phyloP scores from a whole-genome alignment of 2,113 vertebrate genomes.

The Prietella phreatophila region DNA sequence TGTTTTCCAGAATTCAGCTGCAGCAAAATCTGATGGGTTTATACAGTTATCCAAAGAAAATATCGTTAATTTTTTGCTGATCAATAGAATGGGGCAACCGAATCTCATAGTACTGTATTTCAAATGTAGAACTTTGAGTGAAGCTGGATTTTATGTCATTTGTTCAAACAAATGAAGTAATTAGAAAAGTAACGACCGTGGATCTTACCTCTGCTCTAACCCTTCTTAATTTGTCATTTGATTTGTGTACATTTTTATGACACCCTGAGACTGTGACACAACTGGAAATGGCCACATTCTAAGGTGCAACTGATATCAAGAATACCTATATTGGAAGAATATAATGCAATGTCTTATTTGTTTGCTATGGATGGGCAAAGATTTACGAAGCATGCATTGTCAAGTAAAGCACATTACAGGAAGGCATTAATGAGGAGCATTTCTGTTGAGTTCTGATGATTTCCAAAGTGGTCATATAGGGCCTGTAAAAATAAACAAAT shows the following conservation, averaged over 20 bases:
- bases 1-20: background rate
- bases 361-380: constrained; percentile 7
- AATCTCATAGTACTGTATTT: background rate
- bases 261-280: background rate
- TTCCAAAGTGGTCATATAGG: background rate
- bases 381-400: background rate
- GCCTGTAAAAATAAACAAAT: background rate
- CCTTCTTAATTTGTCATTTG: background rate
- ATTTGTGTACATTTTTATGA: background rate
- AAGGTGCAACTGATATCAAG: background rate
- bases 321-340: background rate
- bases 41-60: background rate
- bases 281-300: background rate
- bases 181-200: background rate
- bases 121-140: background rate
- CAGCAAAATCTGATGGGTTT: background rate
- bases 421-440: background rate
- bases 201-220: background rate
- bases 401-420: background rate
- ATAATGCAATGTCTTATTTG: background rate
- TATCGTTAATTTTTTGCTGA: background rate
- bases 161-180: background rate
- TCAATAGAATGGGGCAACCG: background rate
- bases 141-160: background rate
- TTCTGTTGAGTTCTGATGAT: constrained; percentile 12